Evolutionary conservation across 2,888 invertebrate genomes (phyloP), one percentile per base, ranked within the genome.

Genomic region (Chaetoderma sp.): DNA sequence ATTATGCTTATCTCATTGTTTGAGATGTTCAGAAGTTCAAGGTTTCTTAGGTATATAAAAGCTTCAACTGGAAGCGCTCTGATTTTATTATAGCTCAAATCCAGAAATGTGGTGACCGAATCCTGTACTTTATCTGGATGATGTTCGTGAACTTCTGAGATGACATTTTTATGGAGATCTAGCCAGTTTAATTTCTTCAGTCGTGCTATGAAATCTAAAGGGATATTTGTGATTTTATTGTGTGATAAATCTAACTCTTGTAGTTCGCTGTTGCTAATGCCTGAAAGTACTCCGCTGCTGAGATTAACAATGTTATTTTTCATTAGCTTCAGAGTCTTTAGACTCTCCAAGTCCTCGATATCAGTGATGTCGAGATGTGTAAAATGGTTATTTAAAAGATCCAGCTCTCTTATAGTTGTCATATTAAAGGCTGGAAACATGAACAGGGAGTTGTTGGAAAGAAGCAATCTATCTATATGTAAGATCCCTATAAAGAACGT

Each of bases 11-110:
- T 60, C 6, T 60, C 28, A 52, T 80, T 80, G 60, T 64, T 32
- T 27, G 69, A 69, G 4, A 80, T 63, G 50, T 70, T 59, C 5
- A 80, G 67, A 18, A 58, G 49, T 21, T 71, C 56, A 44, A 79
- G 68, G n/a, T 60, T 39, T 8, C 25, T 33, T 32, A 65, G 47
- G 1, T 54, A 16, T 6, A 32, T 16, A 25, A 79, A 72, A 2
- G 55, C 25, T 18, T 59, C 39, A 5, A 49, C 44, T 4, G 50
- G 32, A 25, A 79, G 63, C 1, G 45, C 21, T 2, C 33, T 28
- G 2, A 78, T 60, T 13, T 45, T 49, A 64, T 78, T 78, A 57
- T 57, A 42, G 44, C 58, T 39, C 32, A 70, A 33, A 27, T 57
- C 63, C 10, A 67, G 39, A 32, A 55, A 28, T 18, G 57, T 61